Base-by-base conservation (phyloP, 2,113 vertebrate genomes). In the Gila orcuttii region DNA sequence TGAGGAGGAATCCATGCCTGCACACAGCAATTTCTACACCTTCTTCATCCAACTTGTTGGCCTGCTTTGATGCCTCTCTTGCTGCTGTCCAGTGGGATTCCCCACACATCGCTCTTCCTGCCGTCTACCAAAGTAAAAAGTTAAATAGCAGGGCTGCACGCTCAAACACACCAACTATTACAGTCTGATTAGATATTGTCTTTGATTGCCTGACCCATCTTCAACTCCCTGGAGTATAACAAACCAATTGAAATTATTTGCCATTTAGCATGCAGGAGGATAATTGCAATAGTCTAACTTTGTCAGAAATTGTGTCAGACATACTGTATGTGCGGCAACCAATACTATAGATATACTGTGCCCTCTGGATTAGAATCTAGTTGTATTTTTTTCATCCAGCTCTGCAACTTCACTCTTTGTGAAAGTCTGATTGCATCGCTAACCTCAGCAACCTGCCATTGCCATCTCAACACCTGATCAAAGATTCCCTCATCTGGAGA, bases 1-100 rank as follows among this genome's bases (percentile, higher is more conserved):
- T 66, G 11, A 85, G 84, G 13, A 85, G 57, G 55, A 85, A 36
- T 62, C 84, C 84, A 78, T 85, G 84, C 73, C 83, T 47, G 73
- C 83, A 85, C 13, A 85, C 83, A 45, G 71, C 21, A 77, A 31
- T 47, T 85, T 75, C 36, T 0, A 85, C 33, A 17, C 83, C 83
- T 75, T 85, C 50, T 68, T 68, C 28, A 66, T 85, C 57, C 25
- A 85, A 60, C 73, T 85, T 85, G 33, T 42, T 77, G 23, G 31
- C 33, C 15, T 75, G 33, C 62, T 42, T 85, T 10, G 74, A 78
- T 33, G 83, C 66, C 73, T 85, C 83, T 77, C 83, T 77, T 15
- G 83, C 74, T 78, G 83, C 83, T 31, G 19, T 47, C 83, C 83
- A 85, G 0, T 78, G 33, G 17, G 82, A 55, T 11, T 76, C 74